These are phyloP conservation scores for Galaxias olidus DNA, from an alignment of 2,797 vertebrate genomes.

Conservation along the genomic window DNA sequence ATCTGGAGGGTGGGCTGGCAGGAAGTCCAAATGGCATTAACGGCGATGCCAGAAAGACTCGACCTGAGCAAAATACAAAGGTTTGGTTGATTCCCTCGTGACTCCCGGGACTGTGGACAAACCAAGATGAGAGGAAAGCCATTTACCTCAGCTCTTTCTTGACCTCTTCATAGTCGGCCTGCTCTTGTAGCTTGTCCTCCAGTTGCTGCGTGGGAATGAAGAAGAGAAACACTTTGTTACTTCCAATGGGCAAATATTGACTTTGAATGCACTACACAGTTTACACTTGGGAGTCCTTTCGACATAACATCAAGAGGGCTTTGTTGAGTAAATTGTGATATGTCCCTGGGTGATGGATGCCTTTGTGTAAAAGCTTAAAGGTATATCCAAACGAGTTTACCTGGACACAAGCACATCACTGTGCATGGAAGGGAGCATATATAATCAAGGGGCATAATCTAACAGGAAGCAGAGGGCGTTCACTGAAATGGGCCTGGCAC, in stretches of 20 bases:
- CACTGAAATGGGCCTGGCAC: not conserved
- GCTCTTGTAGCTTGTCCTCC: slow-evolving; percentile 88
- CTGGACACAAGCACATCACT: too few species aligned
- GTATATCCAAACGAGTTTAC: too few species aligned
- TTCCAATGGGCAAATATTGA: not conserved
- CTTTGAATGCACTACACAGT: not conserved
- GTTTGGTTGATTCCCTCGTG: not conserved
- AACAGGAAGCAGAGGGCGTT: too few species aligned
- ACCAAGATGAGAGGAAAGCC: slow-evolving; percentile 42
- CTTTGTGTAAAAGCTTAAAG: too few species aligned
- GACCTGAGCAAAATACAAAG: not conserved
- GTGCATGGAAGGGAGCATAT: too few species aligned
- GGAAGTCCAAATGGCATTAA: slow-evolving; percentile 6
- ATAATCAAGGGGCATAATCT: too few species aligned
- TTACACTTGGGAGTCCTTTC: too few species aligned
- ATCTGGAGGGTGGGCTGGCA: slow-evolving; percentile 30
- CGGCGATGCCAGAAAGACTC: not conserved
- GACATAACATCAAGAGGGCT: too few species aligned
- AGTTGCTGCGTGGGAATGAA: slow-evolving; percentile 74
- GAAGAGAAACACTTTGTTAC: not conserved
- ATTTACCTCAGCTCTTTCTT: slow-evolving; percentile 87
- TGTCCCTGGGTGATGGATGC: too few species aligned
- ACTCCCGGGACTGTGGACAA: not conserved
- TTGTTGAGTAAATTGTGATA: too few species aligned
- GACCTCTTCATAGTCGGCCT: slow-evolving; percentile 88